phyloP scores from a whole-genome alignment of 2,797 vertebrate genomes.

The Rhabdophis nuchalis region DNA sequence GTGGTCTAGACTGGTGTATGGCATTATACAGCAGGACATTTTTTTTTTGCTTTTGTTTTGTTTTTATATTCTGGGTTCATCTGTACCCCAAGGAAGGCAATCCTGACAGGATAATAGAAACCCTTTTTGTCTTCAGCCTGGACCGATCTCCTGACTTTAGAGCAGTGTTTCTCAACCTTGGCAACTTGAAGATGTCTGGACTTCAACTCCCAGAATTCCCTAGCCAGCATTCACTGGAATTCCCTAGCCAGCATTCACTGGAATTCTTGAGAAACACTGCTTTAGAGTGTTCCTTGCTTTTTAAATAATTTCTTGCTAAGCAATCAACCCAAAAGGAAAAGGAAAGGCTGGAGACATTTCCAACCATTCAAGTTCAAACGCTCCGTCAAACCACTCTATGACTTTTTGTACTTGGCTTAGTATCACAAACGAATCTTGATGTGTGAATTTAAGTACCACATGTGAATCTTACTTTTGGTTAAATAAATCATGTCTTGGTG shows the following conservation, averaged over 20 bases:
- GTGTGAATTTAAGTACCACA: slow-evolving; percentile 36
- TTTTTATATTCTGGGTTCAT: neutral
- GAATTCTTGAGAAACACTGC: neutral
- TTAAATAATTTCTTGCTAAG: neutral
- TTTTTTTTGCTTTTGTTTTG: neutral
- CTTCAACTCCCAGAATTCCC: too few species aligned
- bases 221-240: too few species aligned
- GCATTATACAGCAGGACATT: slow-evolving; percentile 14
- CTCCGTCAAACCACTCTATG: neutral
- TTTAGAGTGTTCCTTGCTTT: neutral
- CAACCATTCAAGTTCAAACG: slow-evolving; percentile 5
- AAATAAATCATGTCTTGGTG: neutral
- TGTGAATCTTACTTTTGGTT: neutral
- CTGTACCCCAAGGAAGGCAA: neutral
- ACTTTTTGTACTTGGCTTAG: neutral
- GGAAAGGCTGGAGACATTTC: slow-evolving; percentile 14
- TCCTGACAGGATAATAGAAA: slow-evolving; percentile 16
- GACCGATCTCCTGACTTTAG: neutral
- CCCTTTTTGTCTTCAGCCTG: neutral
- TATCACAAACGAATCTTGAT: neutral
- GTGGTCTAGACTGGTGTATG: neutral
- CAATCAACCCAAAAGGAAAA: neutral
- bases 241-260: too few species aligned
- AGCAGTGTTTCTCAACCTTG: too few species aligned
- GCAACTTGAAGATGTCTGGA: too few species aligned